These are phyloP conservation scores for Pluvianellus socialis DNA, from an alignment of 2,113 vertebrate species.

Conservation along the genomic window DNA sequence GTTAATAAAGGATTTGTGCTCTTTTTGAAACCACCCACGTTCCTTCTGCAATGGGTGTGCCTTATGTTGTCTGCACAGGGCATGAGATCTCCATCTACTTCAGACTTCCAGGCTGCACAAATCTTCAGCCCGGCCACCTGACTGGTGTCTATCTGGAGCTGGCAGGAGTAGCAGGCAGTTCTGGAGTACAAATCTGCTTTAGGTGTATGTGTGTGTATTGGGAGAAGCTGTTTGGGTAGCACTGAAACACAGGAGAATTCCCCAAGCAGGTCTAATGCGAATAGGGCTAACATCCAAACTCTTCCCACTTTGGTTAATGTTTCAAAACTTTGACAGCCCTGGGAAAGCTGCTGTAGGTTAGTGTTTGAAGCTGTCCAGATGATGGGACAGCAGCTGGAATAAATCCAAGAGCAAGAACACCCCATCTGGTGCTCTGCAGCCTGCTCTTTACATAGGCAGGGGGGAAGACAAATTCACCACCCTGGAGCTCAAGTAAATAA, in stretches of 20 bases:
- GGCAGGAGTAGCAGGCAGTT: not conserved
- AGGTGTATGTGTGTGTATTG: not conserved
- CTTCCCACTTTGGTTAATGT: not conserved
- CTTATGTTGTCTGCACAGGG: not conserved
- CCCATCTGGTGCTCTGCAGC: not conserved
- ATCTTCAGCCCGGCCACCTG: not conserved
- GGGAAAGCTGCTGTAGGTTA: not conserved
- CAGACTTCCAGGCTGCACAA: not conserved
- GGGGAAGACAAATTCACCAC: not conserved
- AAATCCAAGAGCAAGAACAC: not conserved
- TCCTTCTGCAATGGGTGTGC: not conserved
- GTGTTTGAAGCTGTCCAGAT: not conserved
- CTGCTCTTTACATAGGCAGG: not conserved
- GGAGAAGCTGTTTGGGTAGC: not conserved
- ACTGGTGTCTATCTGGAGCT: not conserved
- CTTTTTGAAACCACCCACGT: not conserved
- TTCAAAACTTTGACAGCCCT: not conserved
- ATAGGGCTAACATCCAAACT: not conserved
- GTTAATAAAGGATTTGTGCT: not conserved
- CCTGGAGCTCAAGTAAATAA: not conserved
- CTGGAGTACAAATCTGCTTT: not conserved
- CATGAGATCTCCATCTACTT: fast-evolving
- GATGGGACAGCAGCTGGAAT: not conserved
- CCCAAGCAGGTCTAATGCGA: not conserved
- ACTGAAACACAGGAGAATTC: not conserved